Evolutionary conservation across 2,797 vertebrate species (phyloP).

Genomic region (Neosilurus hyrtlii): DNA sequence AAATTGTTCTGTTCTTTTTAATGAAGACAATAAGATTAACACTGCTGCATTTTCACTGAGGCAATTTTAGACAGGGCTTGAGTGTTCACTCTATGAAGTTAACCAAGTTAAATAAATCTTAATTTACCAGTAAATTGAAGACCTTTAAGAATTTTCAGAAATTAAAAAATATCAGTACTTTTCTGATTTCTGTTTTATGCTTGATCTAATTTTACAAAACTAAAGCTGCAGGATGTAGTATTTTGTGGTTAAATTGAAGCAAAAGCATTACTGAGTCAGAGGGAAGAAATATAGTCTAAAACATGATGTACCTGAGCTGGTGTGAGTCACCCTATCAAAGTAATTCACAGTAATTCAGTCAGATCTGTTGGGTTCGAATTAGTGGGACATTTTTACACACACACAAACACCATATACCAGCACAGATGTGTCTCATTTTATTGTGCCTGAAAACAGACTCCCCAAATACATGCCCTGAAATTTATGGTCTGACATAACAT

Average conservation of each 20-base stretch:
- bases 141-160: not conserved
- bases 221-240: not conserved
- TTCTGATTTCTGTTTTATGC: not conserved
- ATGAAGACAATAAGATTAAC: not conserved
- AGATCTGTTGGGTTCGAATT: not conserved
- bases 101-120: not conserved
- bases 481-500: not conserved
- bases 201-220: not conserved
- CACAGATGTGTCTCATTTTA: not conserved
- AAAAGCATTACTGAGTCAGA: not conserved
- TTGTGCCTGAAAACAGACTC: not conserved
- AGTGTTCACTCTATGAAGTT: not conserved
- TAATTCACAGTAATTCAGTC: conserved; percentile 7
- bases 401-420: not conserved
- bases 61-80: not conserved
- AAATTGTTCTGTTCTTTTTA: not conserved
- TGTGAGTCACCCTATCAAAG: conserved; percentile 11
- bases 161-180: not conserved
- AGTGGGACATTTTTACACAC: not conserved
- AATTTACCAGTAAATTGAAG: not conserved
- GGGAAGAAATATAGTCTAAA: not conserved
- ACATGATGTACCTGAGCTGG: conserved; percentile 9
- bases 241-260: not conserved
- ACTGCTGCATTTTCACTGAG: not conserved
- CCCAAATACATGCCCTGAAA: not conserved